Percentiles rank a stretch among this genome's conserved stretches.
These are phyloP conservation scores for Amorpha juglandis DNA, from an alignment of 2,888 invertebrate species.

Conservation along the genomic window DNA sequence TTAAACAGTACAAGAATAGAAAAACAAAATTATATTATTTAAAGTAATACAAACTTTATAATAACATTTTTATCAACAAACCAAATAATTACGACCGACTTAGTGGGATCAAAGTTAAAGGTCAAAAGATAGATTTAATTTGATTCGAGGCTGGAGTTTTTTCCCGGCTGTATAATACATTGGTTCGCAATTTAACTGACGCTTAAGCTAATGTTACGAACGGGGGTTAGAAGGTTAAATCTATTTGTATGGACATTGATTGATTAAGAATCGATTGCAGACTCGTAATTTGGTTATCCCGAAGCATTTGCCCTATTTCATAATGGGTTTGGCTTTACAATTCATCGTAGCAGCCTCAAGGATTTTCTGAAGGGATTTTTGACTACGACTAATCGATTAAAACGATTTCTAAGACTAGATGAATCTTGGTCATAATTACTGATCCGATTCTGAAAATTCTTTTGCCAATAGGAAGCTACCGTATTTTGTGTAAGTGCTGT, in stretches of 20 bases:
- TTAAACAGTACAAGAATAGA: too few species aligned
- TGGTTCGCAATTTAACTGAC: constrained; percentile 2
- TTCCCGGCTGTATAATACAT: constrained; percentile 18
- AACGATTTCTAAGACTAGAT: too few species aligned
- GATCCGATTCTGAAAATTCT: too few species aligned
- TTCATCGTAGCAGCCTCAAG: too few species aligned
- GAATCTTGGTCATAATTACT: too few species aligned
- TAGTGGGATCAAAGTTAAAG: not conserved
- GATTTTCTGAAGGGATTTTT: too few species aligned
- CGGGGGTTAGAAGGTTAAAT: constrained; percentile 9
- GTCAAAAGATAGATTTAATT: constrained; percentile 12
- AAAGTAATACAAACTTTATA: too few species aligned
- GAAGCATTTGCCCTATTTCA: not conserved
- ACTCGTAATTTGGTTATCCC: not conserved
- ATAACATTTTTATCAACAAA: not conserved
- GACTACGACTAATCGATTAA: too few species aligned
- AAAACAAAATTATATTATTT: too few species aligned
- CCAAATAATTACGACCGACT: not conserved
- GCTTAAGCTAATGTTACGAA: not conserved
- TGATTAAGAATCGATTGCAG: constrained; percentile 7
- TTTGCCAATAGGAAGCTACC: too few species aligned
- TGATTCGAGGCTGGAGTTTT: not conserved
- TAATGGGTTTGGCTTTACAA: too few species aligned
- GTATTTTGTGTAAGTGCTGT: too few species aligned
- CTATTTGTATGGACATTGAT: constrained; percentile 20